These are phyloP conservation scores for Pogoniulus pusillus DNA, from an alignment of 2,797 vertebrate species.

Conservation along the genomic window DNA sequence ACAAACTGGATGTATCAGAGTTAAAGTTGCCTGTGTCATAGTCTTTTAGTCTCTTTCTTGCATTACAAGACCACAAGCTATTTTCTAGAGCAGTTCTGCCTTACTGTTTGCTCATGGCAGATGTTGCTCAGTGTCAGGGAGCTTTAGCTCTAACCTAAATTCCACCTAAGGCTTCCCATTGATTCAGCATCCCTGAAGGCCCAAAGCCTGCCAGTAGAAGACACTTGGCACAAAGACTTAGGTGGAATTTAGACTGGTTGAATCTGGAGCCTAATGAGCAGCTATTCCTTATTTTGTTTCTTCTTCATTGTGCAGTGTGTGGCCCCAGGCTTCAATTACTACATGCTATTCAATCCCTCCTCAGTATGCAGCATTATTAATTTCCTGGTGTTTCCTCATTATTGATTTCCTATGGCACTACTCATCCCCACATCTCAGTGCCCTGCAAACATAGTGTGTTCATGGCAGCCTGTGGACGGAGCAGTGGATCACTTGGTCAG, in stretches of 20 bases:
- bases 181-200: background rate
- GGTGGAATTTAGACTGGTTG: constrained; percentile 56
- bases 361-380: constrained; percentile 51
- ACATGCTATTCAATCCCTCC: constrained; percentile 37
- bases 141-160: background rate
- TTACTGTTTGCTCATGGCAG: background rate
- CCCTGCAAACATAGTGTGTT: background rate
- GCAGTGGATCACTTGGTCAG: background rate
- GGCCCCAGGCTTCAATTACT: constrained; percentile 48
- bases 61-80: background rate
- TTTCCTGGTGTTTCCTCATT: constrained; percentile 40
- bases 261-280: constrained; percentile 51
- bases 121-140: background rate
- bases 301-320: constrained; percentile 53
- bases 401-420: constrained; percentile 35
- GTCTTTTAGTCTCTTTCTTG: constrained; percentile 7
- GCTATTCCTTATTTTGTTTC: constrained; percentile 61
- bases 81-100: background rate
- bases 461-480: background rate
- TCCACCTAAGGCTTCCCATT: background rate
- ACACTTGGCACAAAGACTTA: constrained; percentile 32
- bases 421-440: background rate
- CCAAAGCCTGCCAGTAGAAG: constrained; percentile 1
- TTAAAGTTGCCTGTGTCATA: background rate
- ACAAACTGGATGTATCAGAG: constrained; percentile 18